phyloP scores from a whole-genome alignment of 2,113 vertebrate genomes.

The Spermophilus dauricus region DNA sequence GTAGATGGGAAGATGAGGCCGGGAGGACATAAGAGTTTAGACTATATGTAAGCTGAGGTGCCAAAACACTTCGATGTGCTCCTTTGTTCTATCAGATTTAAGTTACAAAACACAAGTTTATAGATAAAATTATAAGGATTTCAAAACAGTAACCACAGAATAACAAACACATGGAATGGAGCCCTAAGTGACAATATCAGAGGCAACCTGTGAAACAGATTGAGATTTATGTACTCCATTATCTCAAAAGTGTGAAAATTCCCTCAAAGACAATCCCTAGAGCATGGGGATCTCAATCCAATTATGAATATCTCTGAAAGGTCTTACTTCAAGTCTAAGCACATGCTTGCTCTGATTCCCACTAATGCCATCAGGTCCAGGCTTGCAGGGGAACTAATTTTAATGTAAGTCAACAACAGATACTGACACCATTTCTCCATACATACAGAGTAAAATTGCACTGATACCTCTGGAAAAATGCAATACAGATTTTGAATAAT shows the following conservation, averaged over 20 bases:
- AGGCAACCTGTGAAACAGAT: not conserved
- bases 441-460: not conserved
- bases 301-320: accelerated
- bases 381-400: accelerated
- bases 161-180: not conserved
- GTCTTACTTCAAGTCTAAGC: not conserved
- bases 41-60: accelerated
- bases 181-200: accelerated
- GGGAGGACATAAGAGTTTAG: accelerated
- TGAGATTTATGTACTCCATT: not conserved
- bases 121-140: not conserved
- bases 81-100: not conserved
- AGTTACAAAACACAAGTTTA: not conserved
- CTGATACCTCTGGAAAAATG: not conserved
- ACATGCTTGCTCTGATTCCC: accelerated
- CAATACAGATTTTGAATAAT: not conserved
- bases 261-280: not conserved
- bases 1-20: accelerated
- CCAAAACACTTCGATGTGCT: accelerated
- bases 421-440: accelerated
- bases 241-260: not conserved
- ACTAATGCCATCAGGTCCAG: accelerated
- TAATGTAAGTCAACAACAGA: accelerated
- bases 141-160: not conserved
- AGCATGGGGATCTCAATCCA: not conserved